Evolutionary conservation across 2,797 vertebrate species (phyloP), one percentile per base, ranked within the genome.

Genomic region (Epinephelus awoara): DNA sequence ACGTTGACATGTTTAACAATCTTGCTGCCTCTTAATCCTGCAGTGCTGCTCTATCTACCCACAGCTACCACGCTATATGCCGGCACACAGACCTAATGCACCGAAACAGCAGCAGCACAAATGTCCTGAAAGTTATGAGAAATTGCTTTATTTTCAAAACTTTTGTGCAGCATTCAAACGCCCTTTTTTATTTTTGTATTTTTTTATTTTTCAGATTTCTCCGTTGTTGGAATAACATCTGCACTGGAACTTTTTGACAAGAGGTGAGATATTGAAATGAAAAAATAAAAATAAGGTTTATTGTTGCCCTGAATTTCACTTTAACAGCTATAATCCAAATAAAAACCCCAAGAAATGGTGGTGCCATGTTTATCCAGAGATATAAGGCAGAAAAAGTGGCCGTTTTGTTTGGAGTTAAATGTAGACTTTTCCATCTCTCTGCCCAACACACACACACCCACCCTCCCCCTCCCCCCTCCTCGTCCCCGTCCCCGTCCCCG

Each of bases 1-100:
- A 99, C 97, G 97, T 97, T 97, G 97, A 97, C 97, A 97, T 96
- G 97, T 98, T 97, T 96, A 97, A 97, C 97, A 98, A 97, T 97
- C 97, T 97, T 96, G 95, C 97, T 96, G 97, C 97, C 97, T 98
- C 97, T 98, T 99, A 98, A 99, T 99, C 98, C 98, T 97, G 94
- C 93, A 94, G 96, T 95, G 96, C 96, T 97, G 96, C 95, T 92
- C 92, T 93, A 96, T 95, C 96, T 95, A 93, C 95, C 92, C 91
- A 91, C 92, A 89, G 91, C 92, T 85, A 83, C 86, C 82, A 58
- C 82, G 82, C 88, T 85, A 18, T 85, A 88, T 42, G 88, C 79
- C 86, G 90, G 89, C 87, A 55, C 94, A 93, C 91, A 90, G 91
- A 92, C 90, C 90, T 87, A 92, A 90, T 90, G 91, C 91, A 91